Evolutionary conservation across 2,113 vertebrate genomes (phyloP).

Genomic region (Leptobrachium ailaonicum): DNA sequence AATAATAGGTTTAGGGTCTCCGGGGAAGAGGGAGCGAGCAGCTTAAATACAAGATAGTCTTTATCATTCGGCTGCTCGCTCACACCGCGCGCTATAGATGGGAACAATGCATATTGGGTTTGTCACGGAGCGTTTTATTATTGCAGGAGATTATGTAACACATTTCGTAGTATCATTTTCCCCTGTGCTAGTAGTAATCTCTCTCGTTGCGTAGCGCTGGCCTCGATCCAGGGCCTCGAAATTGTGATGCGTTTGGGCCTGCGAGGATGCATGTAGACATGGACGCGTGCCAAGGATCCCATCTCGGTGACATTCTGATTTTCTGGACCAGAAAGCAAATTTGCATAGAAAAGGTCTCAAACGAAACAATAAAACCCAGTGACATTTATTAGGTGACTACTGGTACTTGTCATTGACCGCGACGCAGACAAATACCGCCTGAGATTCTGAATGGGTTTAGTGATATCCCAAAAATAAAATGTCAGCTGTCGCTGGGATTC

Average conservation of each 20-base stretch:
- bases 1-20: background rate
- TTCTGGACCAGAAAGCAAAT: constrained; percentile 43
- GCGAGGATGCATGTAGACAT: background rate
- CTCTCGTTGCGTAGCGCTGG: background rate
- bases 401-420: constrained; percentile 20
- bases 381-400: constrained; percentile 41
- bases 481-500: background rate
- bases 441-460: background rate
- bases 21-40: background rate
- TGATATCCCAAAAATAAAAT: background rate
- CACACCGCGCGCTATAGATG: no score
- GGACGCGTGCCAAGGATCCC: constrained; percentile 23
- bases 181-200: background rate
- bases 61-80: background rate
- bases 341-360: constrained; percentile 44
- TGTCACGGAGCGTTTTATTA: no score
- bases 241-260: background rate
- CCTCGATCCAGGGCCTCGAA: background rate
- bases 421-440: constrained; percentile 30
- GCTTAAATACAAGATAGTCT: background rate
- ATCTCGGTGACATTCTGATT: constrained; percentile 42
- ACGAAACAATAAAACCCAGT: constrained; percentile 42
- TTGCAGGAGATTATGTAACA: background rate
- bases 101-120: no score
- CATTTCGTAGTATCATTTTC: background rate